phyloP scores from a whole-genome alignment of 2,113 vertebrate genomes.

The Jaculus jaculus region DNA sequence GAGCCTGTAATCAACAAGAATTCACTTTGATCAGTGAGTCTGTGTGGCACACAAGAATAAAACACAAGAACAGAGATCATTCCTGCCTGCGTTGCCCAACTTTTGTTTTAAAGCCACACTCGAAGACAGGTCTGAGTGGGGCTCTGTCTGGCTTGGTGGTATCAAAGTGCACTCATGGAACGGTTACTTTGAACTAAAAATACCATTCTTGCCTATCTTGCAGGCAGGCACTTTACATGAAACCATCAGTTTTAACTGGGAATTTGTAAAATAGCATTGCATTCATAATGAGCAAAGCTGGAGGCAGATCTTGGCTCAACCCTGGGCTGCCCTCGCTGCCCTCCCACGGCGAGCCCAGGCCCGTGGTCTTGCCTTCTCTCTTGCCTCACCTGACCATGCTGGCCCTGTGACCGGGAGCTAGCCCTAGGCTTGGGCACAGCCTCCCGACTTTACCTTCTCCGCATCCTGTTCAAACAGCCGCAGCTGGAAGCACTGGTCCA shows the following conservation, averaged over 20 bases:
- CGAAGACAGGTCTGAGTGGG: not conserved
- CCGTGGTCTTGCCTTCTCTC: not conserved
- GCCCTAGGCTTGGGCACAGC: fast-evolving
- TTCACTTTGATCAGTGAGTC: not conserved
- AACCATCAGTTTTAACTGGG: not conserved
- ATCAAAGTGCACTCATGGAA: not conserved
- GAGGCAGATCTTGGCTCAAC: not conserved
- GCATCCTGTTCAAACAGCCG: constrained; percentile 98
- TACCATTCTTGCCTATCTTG: not conserved
- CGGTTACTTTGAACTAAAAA: not conserved
- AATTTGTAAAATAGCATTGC: not conserved
- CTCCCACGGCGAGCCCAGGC: fast-evolving
- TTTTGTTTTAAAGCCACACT: not conserved
- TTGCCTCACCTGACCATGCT: fast-evolving
- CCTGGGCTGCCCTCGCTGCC: not conserved
- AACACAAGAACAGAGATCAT: not conserved
- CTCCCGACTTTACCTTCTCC: constrained; percentile 90
- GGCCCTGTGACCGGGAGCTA: fast-evolving
- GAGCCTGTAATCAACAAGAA: not conserved
- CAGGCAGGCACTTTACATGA: not conserved
- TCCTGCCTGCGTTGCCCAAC: not conserved
- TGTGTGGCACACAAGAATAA: not conserved
- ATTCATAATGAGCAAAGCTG: not conserved
- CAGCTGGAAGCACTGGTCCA: constrained; percentile 99
- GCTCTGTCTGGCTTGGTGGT: not conserved